Conservation (phyloP, 2,113 vertebrate species). For the Sakesphorus luctuosus region DNA sequence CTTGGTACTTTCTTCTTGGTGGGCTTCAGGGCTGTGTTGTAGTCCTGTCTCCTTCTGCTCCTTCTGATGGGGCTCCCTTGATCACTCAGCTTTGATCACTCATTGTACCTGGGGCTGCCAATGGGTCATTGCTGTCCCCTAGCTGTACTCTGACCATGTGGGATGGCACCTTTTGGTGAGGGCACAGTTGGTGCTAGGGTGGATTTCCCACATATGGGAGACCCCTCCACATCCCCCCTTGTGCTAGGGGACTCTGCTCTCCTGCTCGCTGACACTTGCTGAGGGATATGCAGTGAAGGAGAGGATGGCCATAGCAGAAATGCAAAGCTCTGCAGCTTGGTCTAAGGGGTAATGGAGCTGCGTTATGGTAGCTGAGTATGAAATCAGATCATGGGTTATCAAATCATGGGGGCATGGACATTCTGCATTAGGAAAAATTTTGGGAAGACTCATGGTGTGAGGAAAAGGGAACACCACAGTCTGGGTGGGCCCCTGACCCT, state of each 20-base stretch:
- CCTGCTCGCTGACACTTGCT: neutral
- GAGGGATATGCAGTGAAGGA: too few relatives aligned
- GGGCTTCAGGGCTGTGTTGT: rapidly evolving
- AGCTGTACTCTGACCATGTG: rapidly evolving
- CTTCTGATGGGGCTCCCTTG: rapidly evolving
- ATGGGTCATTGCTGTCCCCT: rapidly evolving
- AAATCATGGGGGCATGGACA: neutral
- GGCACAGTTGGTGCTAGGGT: neutral
- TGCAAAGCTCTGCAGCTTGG: neutral
- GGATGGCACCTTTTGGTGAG: rapidly evolving
- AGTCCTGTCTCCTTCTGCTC: rapidly evolving
- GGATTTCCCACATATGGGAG: neutral
- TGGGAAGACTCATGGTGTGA: neutral
- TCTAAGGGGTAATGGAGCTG: neutral
- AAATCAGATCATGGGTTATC: neutral
- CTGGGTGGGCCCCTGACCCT: neutral
- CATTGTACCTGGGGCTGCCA: rapidly evolving
- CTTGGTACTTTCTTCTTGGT: rapidly evolving
- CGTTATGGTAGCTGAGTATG: neutral
- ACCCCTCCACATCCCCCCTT: too few relatives aligned
- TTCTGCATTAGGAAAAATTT: neutral
- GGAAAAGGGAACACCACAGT: neutral
- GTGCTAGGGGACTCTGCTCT: neutral
- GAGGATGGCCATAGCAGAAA: neutral
- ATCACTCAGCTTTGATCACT: rapidly evolving